Base-by-base conservation (phyloP, 2,888 invertebrate species). In the Cephus runcator region DNA sequence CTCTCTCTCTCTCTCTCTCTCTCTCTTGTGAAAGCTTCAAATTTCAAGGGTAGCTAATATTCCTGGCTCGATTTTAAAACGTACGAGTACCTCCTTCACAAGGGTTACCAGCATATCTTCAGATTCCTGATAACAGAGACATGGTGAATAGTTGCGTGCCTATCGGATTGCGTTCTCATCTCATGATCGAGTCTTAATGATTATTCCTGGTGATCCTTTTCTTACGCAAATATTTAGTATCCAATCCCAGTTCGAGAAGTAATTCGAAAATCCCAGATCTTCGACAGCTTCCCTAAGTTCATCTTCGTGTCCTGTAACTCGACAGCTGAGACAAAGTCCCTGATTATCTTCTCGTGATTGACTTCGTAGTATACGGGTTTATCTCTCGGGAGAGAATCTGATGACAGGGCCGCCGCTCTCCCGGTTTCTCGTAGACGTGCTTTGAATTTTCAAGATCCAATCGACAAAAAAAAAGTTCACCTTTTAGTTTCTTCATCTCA, bases 311-410 rank as follows among this genome's bases (percentile, higher is more conserved):
- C 33, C 30, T 40, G 78, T 75, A 30, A 73, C 73, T 71, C 69
- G 56, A 75, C 78, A 78, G 78, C 78, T 78, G 78, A 78, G 78
- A 78, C 78, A 76, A 78, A 78, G 75, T 78, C 78, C 75, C 79
- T 82, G 83, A 84, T 84, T 84, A 84, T 84, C 84, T 84, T 56
- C 23, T 80, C 77, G 81, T 83, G 84, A 84, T 84, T 84, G 83
- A 84, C 82, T 84, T 80, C 80, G 81, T 80, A 79, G 79, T 82
- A 81, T 78, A 79, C 81, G 77, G 75, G 82, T 82, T 76, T 79
- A 80, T 56, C 76, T 79, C 75, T 71, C 15, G 31, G 56, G 56
- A 23, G 56, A 71, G 71, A 71, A 15, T 71, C 33, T 12, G 31
- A 71, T 33, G 31, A 71, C 71, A 71, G 71, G 71, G 31, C 33